Evolutionary conservation across 2,888 invertebrate genomes (phyloP), one percentile per base, ranked within the genome.

Genomic region (Oscheius sp.): DNA sequence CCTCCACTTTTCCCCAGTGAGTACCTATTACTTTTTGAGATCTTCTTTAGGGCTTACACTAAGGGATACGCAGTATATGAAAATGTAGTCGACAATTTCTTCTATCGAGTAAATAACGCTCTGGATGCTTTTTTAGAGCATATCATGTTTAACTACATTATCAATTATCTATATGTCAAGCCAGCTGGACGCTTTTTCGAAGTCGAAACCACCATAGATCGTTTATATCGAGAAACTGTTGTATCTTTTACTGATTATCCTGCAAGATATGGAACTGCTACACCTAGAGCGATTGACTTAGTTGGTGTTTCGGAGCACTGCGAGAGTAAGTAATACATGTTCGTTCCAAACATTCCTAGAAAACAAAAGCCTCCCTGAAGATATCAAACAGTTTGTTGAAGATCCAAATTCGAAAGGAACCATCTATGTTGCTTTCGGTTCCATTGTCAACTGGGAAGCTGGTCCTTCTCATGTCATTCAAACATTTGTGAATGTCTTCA

Each of bases 361-460:
- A 20, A 47, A 24, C 32, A 28, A 26, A 2, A 0, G 12, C 1
- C 50, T 62, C 1, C 6, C 6, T 9, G 50, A 47, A 9, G 38
- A 33, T 12, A 9, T 62, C 1, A 4, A 30, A 20, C 5, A 22
- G 2, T 79, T 80, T 44, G 71, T 79, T 9, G 72, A 77, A 33
- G 80, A 78, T 67, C 71, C 77, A 0, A 45, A 22, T 1, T 79
- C 79, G 22, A 72, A 64, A 38, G 80, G 80, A 59, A 79, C 79
- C 2, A 79, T 80, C 14, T 75, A 79, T 49, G 77, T 79, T n/a
- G 80, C 80, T 6, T 79, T 80, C 38, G 80, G 80, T 1, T 74
- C 74, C 6, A 72, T 78, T 61, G 71, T 78, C 14, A 70, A 75
- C 24, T 75, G 77, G 68, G 68, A 73, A 24, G 61, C 67, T 17